Evolutionary conservation across 2,797 vertebrate species (phyloP).

Genomic region (Atherinosoma microstoma): DNA sequence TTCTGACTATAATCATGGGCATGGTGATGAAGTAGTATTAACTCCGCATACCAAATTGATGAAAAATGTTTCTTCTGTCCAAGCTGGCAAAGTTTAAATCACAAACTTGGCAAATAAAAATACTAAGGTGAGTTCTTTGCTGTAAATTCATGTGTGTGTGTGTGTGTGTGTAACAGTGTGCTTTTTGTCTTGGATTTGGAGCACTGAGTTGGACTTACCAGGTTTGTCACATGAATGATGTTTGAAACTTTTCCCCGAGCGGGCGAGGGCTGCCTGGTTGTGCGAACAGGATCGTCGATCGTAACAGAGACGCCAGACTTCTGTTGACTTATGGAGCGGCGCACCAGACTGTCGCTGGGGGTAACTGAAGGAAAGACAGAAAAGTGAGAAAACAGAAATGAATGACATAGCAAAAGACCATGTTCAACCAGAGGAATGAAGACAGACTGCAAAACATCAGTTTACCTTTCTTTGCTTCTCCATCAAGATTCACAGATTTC

Average conservation of each 20-base stretch:
- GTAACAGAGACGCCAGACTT: constrained; percentile 91
- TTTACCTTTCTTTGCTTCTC: constrained; percentile 87
- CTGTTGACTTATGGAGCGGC: constrained; percentile 93
- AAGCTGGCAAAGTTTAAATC: not conserved
- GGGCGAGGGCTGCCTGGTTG: constrained; percentile 87
- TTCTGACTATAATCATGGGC: constrained; percentile 60
- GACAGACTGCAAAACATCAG: not conserved
- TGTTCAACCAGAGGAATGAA: not conserved
- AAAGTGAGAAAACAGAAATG: not conserved
- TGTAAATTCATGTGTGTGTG: not conserved
- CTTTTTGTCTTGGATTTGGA: not conserved
- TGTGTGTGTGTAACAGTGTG: not conserved
- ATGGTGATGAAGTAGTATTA: constrained; percentile 33
- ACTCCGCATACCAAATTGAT: constrained; percentile 28
- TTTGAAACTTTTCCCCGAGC: constrained; percentile 87
- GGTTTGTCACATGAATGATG: constrained; percentile 91
- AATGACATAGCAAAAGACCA: not conserved
- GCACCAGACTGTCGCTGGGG: constrained; percentile 88
- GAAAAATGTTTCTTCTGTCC: constrained; percentile 5
- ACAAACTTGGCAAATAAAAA: not conserved
- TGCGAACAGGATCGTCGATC: constrained; percentile 90
- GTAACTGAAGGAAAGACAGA: constrained; percentile 76
- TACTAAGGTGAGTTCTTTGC: not conserved
- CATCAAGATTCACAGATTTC: constrained; percentile 73
- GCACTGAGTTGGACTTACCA: constrained; percentile 80